Percentiles rank a stretch among this genome's conserved stretches.
These are phyloP conservation scores for Pheucticus melanocephalus DNA, from an alignment of 2,113 vertebrate species.

Conservation along the genomic window DNA sequence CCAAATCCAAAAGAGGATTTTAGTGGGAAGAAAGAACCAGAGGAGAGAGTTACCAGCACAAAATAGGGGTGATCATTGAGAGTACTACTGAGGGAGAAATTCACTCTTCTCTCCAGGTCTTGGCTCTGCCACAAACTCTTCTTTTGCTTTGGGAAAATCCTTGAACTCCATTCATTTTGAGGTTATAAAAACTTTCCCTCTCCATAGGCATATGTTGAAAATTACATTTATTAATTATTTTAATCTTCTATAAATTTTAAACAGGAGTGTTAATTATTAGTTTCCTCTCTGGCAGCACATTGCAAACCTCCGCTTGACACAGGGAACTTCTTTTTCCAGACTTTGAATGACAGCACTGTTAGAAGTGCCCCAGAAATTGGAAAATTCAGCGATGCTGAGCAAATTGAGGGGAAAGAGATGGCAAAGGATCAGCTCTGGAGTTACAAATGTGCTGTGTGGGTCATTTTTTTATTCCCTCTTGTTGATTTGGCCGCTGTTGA, in stretches of 20 bases:
- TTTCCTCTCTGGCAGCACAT: background rate
- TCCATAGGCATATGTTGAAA: background rate
- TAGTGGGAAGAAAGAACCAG: background rate
- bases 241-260: background rate
- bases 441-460: background rate
- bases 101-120: background rate
- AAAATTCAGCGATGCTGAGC: background rate
- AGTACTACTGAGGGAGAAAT: rapidly evolving
- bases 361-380: background rate
- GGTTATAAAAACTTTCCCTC: background rate
- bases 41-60: background rate
- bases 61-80: background rate
- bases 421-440: background rate
- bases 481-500: background rate
- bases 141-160: background rate
- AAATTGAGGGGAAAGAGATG: background rate
- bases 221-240: background rate
- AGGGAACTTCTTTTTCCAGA: background rate
- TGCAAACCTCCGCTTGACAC: background rate
- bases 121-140: background rate
- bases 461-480: background rate
- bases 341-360: background rate
- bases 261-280: background rate
- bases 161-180: background rate
- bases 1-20: background rate